Conservation (phyloP, 1,140 invertebrate species). For the Pomacea maculata region DNA sequence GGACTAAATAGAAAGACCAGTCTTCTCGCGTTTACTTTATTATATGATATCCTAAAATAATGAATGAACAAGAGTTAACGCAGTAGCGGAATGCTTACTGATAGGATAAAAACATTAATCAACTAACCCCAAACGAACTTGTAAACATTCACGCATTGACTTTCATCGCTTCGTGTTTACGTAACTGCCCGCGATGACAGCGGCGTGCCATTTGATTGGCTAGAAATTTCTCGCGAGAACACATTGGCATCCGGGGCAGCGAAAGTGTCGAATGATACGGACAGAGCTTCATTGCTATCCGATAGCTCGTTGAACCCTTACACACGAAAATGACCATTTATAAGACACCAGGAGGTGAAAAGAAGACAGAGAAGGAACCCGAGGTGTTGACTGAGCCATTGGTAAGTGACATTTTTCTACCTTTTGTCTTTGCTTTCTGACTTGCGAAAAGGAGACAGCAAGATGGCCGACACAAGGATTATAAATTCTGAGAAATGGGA, state of each 20-base stretch:
- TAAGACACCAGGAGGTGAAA: slow-evolving; percentile 28
- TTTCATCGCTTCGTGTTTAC: no score
- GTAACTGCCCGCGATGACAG: no score
- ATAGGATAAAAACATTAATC: no score
- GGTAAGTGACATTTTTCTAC: slow-evolving; percentile 27
- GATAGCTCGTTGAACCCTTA: no score
- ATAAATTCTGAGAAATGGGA: neutral
- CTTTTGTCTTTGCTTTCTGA: slow-evolving; percentile 10
- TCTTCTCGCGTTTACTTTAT: no score
- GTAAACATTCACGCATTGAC: no score
- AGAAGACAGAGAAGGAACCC: slow-evolving; percentile 34
- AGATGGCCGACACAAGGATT: slow-evolving; percentile 15
- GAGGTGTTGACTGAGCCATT: slow-evolving; percentile 37
- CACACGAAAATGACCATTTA: slow-evolving; percentile 40
- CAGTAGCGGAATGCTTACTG: no score
- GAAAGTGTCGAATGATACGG: slow-evolving; percentile 3
- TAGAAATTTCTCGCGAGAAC: slow-evolving; percentile 9
- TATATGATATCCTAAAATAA: no score
- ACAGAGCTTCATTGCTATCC: no score
- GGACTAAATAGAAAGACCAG: no score
- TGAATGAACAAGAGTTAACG: no score
- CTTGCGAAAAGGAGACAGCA: neutral
- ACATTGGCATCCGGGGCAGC: slow-evolving; percentile 19
- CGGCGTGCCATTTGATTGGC: neutral
- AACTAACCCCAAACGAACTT: no score